Conservation (phyloP, 2,113 vertebrate species). For the Tylochromis polylepis region DNA sequence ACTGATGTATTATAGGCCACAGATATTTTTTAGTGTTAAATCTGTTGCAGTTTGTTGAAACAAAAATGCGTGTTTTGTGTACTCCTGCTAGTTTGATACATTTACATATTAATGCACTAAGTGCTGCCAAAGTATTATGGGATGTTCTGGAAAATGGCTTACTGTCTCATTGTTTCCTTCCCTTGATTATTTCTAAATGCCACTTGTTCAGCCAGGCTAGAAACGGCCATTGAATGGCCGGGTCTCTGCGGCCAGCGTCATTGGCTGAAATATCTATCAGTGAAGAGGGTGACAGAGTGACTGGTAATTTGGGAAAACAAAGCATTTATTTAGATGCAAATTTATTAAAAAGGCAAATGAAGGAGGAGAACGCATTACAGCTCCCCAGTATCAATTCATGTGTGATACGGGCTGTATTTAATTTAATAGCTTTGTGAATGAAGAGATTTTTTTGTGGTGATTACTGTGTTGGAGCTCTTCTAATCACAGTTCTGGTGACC, state of each 20-base stretch:
- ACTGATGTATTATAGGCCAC: neutral
- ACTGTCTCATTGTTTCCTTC: neutral
- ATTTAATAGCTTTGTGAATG: neutral
- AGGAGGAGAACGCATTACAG: neutral
- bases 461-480: neutral
- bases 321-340: slow-evolving; percentile 32
- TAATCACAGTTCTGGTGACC: slow-evolving; percentile 13
- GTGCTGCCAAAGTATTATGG: neutral
- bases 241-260: neutral
- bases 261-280: slow-evolving; percentile 1
- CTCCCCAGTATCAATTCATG: neutral
- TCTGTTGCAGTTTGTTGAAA: neutral
- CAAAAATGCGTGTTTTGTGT: neutral
- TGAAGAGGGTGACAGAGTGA: neutral
- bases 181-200: slow-evolving; percentile 42
- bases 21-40: neutral
- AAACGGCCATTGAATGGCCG: neutral
- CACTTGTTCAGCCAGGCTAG: neutral
- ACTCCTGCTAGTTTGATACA: neutral
- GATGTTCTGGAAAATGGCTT: neutral
- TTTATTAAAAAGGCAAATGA: slow-evolving; percentile 27
- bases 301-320: slow-evolving; percentile 20
- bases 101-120: neutral
- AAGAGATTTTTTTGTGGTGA: neutral
- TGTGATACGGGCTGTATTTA: neutral